Evolutionary conservation across 2,797 vertebrate genomes (phyloP).

Genomic region (Tachyglossus aculeatus): DNA sequence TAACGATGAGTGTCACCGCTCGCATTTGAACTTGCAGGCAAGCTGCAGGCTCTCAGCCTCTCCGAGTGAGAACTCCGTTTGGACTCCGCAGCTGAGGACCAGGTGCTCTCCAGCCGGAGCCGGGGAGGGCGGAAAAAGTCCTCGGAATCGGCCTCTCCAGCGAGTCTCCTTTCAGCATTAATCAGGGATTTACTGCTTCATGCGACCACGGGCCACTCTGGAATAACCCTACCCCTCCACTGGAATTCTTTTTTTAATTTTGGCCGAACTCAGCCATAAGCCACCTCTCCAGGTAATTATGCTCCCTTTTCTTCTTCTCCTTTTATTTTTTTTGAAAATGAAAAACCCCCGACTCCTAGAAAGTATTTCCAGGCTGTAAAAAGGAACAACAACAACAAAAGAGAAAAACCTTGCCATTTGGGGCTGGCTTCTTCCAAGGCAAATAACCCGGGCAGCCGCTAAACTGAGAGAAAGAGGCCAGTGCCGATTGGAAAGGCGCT

Average conservation of each 20-base stretch:
- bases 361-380: too few species aligned
- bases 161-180: conserved; percentile 41
- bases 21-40: conserved; percentile 87
- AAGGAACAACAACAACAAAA: too few species aligned
- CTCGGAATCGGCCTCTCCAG: conserved; percentile 43
- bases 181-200: conserved; percentile 65
- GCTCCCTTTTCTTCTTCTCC: conserved; percentile 45
- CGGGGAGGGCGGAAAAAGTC: conserved; percentile 32
- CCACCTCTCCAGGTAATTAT: conserved; percentile 78
- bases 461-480: conserved; percentile 36
- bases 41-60: conserved; percentile 74
- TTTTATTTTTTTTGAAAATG: not conserved
- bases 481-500: too few species aligned
- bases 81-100: conserved; percentile 63
- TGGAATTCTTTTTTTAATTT: conserved; percentile 45
- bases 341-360: not conserved
- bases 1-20: conserved; percentile 85
- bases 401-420: conserved; percentile 21
- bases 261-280: conserved; percentile 57
- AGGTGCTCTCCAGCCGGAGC: conserved; percentile 64
- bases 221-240: conserved; percentile 62
- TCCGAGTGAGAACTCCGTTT: conserved; percentile 68
- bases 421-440: conserved; percentile 48
- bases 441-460: conserved; percentile 41
- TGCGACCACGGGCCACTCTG: conserved; percentile 66